These are phyloP conservation scores for Sebastes hubbsi DNA, from an alignment of 2,797 vertebrate species.

Conservation along the genomic window DNA sequence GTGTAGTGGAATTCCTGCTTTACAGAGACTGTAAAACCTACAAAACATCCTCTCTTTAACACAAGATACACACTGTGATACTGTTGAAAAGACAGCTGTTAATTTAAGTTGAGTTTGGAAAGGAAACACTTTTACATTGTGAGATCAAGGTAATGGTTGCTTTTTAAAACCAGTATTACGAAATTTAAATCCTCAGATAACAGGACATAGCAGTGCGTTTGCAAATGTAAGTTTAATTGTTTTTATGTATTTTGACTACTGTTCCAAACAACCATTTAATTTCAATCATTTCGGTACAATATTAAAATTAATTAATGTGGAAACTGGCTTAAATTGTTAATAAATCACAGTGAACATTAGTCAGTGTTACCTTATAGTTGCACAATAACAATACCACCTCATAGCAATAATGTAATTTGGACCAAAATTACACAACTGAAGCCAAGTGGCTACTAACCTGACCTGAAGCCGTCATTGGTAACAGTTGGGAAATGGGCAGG, in stretches of 20 bases:
- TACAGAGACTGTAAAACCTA: not conserved
- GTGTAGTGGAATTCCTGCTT: not conserved
- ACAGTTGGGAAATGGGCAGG: not conserved
- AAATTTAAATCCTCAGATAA: not conserved
- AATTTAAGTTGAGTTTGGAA: fast-evolving
- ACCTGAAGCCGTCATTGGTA: not conserved
- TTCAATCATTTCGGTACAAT: not conserved
- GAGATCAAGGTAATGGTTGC: not conserved
- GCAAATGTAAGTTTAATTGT: not conserved
- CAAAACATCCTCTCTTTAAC: not conserved
- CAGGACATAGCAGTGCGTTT: not conserved
- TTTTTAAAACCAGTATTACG: not conserved
- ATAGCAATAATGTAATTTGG: not conserved
- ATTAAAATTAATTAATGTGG: not conserved
- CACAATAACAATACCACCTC: not conserved
- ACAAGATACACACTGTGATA: not conserved
- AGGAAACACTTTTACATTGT: not conserved
- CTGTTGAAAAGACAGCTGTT: not conserved
- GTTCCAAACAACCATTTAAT: not conserved
- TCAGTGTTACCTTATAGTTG: not conserved
- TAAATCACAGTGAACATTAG: not conserved
- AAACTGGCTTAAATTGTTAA: not conserved
- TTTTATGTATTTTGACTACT: not conserved
- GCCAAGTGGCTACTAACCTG: not conserved
- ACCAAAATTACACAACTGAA: not conserved